phyloP scores from a whole-genome alignment of 2,888 invertebrate species.

The Rhimphoctona megacephalus region DNA sequence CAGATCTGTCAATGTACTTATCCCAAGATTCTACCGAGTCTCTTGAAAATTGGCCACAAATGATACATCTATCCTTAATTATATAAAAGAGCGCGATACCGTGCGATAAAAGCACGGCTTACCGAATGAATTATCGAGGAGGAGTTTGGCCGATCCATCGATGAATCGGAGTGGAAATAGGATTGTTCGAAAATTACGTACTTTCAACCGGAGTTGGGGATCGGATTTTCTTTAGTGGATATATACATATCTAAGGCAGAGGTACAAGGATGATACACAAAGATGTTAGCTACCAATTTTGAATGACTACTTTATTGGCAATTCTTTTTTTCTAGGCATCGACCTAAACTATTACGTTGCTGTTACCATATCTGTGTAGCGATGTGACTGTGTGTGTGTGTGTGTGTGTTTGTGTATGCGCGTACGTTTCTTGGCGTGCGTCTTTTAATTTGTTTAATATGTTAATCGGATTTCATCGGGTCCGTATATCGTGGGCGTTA shows the following conservation, averaged over 20 bases:
- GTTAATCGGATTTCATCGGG: background rate
- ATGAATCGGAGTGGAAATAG: background rate
- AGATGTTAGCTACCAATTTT: conserved; percentile 85
- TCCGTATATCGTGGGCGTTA: background rate
- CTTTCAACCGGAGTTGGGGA: background rate
- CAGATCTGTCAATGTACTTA: no score
- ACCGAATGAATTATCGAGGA: conserved; percentile 4
- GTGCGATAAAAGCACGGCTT: conserved; percentile 13
- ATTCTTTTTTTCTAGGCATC: conserved; percentile 83
- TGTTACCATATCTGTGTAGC: conserved; percentile 69
- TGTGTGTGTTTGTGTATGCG: conserved; percentile 4
- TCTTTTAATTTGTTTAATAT: background rate
- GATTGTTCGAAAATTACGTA: background rate
- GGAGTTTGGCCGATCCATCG: conserved; percentile 11
- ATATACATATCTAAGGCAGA: conserved; percentile 39
- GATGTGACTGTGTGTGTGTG: conserved; percentile 1
- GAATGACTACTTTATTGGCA: conserved; percentile 85
- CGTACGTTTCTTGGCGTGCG: background rate
- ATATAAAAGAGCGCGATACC: background rate
- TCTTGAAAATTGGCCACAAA: background rate
- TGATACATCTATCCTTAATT: background rate
- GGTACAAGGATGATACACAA: conserved; percentile 84
- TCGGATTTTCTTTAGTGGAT: background rate
- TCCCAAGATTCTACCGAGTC: no score
- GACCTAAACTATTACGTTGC: conserved; percentile 84